Evolutionary conservation across 1,140 invertebrate genomes (phyloP).

Genomic region (Euura lappo): DNA sequence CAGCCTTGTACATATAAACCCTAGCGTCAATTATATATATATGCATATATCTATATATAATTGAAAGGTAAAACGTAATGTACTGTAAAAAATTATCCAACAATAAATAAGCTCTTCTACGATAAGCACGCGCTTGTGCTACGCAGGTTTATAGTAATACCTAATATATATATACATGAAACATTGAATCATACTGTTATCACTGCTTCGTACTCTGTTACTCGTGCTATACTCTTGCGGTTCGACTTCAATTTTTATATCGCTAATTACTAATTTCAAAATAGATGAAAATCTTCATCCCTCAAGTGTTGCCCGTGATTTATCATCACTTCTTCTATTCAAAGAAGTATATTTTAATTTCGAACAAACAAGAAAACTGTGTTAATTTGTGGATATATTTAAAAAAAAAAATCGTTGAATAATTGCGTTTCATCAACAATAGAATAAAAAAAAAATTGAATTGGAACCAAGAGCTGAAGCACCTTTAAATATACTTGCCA

Average conservation of each 20-base stretch:
- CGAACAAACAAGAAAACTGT: too few relatives aligned
- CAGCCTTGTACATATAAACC: slow-evolving; percentile 31
- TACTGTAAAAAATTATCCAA: neutral
- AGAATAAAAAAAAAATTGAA: neutral
- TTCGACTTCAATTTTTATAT: neutral
- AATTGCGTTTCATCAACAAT: too few relatives aligned
- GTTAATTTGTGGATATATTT: too few relatives aligned
- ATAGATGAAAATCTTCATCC: too few relatives aligned
- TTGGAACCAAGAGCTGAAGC: slow-evolving; percentile 28
- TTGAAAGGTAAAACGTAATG: neutral
- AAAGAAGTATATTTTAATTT: too few relatives aligned
- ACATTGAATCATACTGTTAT: slow-evolving; percentile 18
- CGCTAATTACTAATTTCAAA: too few relatives aligned
- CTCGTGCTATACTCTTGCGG: slow-evolving; percentile 2
- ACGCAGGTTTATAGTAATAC: slow-evolving; percentile 4
- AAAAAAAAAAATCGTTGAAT: too few relatives aligned
- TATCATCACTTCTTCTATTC: too few relatives aligned
- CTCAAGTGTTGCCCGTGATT: too few relatives aligned
- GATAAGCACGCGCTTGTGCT: slow-evolving; percentile 29
- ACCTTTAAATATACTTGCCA: slow-evolving; percentile 41
- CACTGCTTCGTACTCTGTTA: slow-evolving; percentile 18
- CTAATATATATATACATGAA: slow-evolving; percentile 31
- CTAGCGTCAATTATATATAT: slow-evolving; percentile 59
- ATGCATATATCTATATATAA: slow-evolving; percentile 6
- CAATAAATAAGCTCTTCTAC: neutral